A percentile compares a stretch with the other conserved stretches of the same genome.
phyloP scores from a whole-genome alignment of 2,113 vertebrate genomes.

The Hippocampus barbouri region DNA sequence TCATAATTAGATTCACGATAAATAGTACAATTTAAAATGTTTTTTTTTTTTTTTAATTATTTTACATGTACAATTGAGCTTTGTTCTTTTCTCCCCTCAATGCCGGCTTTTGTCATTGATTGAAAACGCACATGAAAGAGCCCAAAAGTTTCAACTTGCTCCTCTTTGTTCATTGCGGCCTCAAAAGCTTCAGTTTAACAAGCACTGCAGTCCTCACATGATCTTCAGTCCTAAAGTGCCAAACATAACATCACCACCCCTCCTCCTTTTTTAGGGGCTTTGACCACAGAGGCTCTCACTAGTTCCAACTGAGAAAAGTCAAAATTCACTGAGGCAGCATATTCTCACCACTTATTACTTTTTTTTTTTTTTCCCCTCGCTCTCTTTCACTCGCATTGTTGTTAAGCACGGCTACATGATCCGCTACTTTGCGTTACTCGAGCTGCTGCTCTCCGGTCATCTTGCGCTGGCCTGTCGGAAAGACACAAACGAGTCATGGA shows the following conservation, averaged over 20 bases:
- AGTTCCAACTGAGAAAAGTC: constrained; percentile 1
- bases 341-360: neutral
- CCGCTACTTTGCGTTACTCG: neutral
- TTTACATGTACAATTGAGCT: neutral
- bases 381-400: too few species aligned
- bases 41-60: too few species aligned
- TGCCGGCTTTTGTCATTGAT: too few species aligned
- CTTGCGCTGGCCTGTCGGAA: neutral
- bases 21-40: too few species aligned
- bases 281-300: neutral
- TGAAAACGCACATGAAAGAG: too few species aligned
- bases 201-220: neutral
- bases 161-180: neutral
- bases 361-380: neutral
- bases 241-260: neutral
- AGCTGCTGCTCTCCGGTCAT: too few species aligned
- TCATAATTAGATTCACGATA: too few species aligned
- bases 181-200: neutral
- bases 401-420: neutral
- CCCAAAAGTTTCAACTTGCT: neutral
- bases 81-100: neutral
- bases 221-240: neutral
- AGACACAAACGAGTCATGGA: neutral
- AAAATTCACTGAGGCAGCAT: neutral
- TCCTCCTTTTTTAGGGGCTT: neutral